Conservation (phyloP, 2,113 vertebrate genomes). For the Cepphus grylle region DNA sequence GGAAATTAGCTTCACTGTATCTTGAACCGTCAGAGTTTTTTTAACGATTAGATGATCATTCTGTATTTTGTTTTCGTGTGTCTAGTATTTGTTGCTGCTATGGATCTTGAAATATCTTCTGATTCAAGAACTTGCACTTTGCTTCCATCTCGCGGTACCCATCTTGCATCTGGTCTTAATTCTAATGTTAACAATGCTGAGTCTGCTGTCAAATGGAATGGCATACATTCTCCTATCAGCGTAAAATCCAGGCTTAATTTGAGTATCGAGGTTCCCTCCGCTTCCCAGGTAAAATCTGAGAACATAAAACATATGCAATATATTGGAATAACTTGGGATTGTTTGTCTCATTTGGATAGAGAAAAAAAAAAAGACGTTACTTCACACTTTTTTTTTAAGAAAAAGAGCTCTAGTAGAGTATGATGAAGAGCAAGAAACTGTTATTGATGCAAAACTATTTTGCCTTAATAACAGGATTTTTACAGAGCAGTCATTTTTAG, state of each 20-base stretch:
- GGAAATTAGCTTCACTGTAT: background rate
- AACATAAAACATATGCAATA: background rate
- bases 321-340: background rate
- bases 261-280: constrained; percentile 92
- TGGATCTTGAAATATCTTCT: constrained; percentile 71
- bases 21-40: background rate
- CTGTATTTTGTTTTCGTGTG: background rate
- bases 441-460: background rate
- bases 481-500: background rate
- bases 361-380: background rate
- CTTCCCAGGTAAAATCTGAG: constrained; percentile 87
- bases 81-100: constrained; percentile 69
- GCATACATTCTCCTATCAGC: constrained; percentile 74
- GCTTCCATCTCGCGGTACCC: constrained; percentile 36
- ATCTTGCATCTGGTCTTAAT: constrained; percentile 64
- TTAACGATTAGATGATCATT: background rate
- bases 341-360: background rate
- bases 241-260: constrained; percentile 82
- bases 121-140: constrained; percentile 63
- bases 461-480: background rate
- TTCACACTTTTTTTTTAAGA: background rate
- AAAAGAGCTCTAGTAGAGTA: background rate
- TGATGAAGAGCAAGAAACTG: background rate
- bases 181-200: constrained; percentile 76
- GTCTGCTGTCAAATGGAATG: constrained; percentile 70